These are phyloP conservation scores for Tipula vernalis DNA, from an alignment of 2,888 invertebrate genomes.

Conservation along the genomic window DNA sequence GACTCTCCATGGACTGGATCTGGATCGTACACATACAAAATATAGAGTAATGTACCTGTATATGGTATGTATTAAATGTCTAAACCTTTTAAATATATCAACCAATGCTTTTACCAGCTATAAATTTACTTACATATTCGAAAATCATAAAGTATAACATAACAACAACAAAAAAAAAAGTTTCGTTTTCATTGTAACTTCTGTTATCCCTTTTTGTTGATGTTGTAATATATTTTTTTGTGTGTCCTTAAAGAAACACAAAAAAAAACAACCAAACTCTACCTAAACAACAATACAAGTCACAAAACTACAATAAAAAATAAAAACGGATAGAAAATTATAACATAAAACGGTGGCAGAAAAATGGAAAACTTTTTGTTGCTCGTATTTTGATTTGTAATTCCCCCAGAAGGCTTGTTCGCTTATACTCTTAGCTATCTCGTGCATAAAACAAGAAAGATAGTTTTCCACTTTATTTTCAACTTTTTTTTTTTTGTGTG, in stretches of 20 bases:
- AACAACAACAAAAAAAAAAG: background rate
- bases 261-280: background rate
- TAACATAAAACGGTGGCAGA: background rate
- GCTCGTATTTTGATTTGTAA: background rate
- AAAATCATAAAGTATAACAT: background rate
- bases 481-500: background rate
- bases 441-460: background rate
- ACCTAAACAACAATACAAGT: background rate
- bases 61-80: background rate
- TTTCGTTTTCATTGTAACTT: background rate
- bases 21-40: background rate
- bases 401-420: background rate
- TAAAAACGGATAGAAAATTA: background rate
- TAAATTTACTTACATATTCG: background rate
- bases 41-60: background rate
- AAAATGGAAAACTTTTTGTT: background rate
- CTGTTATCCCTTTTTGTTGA: background rate
- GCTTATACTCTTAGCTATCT: background rate
- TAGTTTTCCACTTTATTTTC: background rate
- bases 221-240: background rate
- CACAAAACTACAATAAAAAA: constrained; percentile 4
- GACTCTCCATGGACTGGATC: background rate
- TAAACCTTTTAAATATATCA: background rate
- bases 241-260: background rate
- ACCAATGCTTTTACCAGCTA: background rate